phyloP scores from a whole-genome alignment of 1,140 invertebrate genomes.

The Megalonaias nervosa region DNA sequence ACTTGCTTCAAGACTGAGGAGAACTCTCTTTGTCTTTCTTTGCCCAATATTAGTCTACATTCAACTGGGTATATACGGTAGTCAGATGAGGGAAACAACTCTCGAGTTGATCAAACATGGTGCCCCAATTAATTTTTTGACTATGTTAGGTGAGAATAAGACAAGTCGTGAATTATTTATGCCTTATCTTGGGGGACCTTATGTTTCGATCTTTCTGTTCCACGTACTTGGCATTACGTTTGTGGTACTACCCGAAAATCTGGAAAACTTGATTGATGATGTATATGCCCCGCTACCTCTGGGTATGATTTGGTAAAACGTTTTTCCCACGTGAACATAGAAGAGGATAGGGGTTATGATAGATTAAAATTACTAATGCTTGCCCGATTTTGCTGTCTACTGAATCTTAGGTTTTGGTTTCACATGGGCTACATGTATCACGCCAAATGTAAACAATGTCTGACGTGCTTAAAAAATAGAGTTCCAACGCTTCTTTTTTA shows the following conservation, averaged over 20 bases:
- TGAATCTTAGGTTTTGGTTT: constrained; percentile 21
- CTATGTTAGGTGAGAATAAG: constrained; percentile 21
- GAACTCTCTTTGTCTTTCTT: constrained; percentile 14
- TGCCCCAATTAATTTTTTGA: constrained; percentile 20
- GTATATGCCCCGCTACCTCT: not conserved
- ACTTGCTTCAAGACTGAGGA: constrained; percentile 11
- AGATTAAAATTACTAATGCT: not conserved
- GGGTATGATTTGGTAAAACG: constrained; percentile 6
- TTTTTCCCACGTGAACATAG: constrained; percentile 11
- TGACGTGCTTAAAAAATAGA: not conserved
- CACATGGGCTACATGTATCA: not conserved
- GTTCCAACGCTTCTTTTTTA: not conserved
- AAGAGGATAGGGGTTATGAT: constrained; percentile 1
- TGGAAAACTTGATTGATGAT: not conserved
- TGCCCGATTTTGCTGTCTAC: constrained; percentile 1
- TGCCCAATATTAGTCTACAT: constrained; percentile 10
- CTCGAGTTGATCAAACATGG: constrained; percentile 22
- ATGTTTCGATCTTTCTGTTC: not conserved
- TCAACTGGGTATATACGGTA: constrained; percentile 14
- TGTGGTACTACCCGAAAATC: constrained; percentile 8
- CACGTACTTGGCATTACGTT: constrained; percentile 16
- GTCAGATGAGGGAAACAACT: constrained; percentile 1
- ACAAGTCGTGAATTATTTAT: constrained; percentile 18
- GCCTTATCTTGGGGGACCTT: constrained; percentile 15
- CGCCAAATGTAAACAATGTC: not conserved